phyloP scores from a whole-genome alignment of 2,113 vertebrate species.

The Microtus montanus region DNA sequence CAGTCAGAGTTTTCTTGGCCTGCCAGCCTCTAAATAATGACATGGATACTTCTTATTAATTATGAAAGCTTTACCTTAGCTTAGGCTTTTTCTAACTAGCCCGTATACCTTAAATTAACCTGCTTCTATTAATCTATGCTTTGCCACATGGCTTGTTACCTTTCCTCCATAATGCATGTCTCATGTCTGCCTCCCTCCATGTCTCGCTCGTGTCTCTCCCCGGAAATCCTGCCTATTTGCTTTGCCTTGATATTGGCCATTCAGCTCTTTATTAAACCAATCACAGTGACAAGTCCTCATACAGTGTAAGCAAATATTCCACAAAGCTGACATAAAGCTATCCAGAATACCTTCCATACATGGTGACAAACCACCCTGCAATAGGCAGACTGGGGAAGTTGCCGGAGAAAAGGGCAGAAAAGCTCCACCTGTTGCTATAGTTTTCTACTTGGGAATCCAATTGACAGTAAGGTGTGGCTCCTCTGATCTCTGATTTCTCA shows the following conservation, averaged over 20 bases:
- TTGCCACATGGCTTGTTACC: neutral
- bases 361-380: neutral
- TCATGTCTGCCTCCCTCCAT: neutral
- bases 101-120: neutral
- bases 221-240: neutral
- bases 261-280: neutral
- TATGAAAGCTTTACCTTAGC: neutral
- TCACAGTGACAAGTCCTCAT: neutral
- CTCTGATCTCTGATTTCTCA: neutral
- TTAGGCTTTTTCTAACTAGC: neutral
- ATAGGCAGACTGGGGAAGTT: neutral
- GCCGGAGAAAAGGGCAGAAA: neutral
- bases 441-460: neutral
- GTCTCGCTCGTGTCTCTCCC: neutral
- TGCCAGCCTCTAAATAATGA: neutral
- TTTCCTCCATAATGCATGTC: too few relatives aligned
- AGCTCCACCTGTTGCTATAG: neutral
- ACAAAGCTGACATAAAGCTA: neutral
- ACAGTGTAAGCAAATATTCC: neutral
- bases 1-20: too few relatives aligned
- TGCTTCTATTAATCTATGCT: neutral
- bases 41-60: neutral
- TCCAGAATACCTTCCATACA: neutral
- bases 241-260: neutral
- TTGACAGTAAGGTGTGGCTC: conserved; percentile 25